Evolutionary conservation across 2,888 invertebrate genomes (phyloP).

Genomic region (Rotaria socialis): DNA sequence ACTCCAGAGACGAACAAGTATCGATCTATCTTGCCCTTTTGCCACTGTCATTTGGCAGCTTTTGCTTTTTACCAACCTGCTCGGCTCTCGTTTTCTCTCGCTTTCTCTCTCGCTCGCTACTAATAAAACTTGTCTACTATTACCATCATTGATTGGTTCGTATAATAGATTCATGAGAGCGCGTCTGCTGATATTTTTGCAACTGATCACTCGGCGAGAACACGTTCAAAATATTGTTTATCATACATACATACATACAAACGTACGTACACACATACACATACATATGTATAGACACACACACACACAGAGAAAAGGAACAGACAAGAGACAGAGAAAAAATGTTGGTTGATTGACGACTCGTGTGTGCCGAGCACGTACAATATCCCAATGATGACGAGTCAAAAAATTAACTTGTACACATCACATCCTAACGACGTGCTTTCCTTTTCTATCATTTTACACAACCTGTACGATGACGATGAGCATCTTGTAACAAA

Average conservation of each 20-base stretch:
- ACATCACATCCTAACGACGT: slow-evolving; percentile 26
- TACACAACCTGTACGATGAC: not conserved
- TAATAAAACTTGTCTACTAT: not conserved
- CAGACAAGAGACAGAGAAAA: not conserved
- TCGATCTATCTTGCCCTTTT: slow-evolving; percentile 26
- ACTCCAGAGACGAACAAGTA: slow-evolving; percentile 29
- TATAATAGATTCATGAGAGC: not conserved
- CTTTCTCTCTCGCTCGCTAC: not conserved
- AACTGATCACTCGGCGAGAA: slow-evolving; percentile 4
- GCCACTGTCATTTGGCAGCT: slow-evolving; percentile 26
- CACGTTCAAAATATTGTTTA: not conserved
- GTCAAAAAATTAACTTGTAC: slow-evolving; percentile 29
- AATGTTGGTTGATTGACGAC: slow-evolving; percentile 23
- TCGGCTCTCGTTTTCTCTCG: not conserved
- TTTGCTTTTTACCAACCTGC: slow-evolving; percentile 4
- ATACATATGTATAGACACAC: not conserved
- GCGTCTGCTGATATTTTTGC: slow-evolving; percentile 8
- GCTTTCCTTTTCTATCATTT: not conserved
- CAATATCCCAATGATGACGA: slow-evolving; percentile 1
- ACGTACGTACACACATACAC: not conserved
- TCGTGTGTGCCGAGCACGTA: slow-evolving; percentile 26
- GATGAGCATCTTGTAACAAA: not conserved
- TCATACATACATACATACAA: not conserved
- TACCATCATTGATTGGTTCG: not conserved
- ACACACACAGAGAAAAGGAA: not conserved